Conservation (phyloP, 1,140 invertebrate genomes). For the Notospermus geniculatus region DNA sequence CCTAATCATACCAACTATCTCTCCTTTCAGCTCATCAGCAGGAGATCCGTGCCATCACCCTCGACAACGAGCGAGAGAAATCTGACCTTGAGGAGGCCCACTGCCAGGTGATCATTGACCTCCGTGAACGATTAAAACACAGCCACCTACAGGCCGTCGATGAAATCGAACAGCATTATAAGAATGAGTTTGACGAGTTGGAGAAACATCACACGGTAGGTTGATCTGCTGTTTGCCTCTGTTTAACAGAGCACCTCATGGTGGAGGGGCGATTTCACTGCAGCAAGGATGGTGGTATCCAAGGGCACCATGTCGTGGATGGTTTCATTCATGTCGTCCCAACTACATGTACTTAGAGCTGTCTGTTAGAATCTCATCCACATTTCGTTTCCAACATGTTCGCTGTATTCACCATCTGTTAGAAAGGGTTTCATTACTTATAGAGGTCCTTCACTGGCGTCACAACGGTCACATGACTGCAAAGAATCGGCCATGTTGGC, state of each 20-base stretch:
- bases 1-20: too few species aligned
- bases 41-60: too few species aligned
- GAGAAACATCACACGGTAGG: conserved; percentile 23
- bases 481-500: too few species aligned
- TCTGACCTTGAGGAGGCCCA: conserved; percentile 30
- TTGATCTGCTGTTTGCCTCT: not conserved
- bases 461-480: too few species aligned
- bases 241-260: not conserved
- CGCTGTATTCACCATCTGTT: too few species aligned
- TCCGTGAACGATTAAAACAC: conserved; percentile 26
- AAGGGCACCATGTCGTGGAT: not conserved
- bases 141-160: conserved; percentile 29
- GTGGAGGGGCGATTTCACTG: not conserved
- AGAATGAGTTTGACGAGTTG: conserved; percentile 28
- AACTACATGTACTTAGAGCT: not conserved
- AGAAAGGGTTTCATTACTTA: too few species aligned
- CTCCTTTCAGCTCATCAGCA: too few species aligned
- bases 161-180: conserved; percentile 26
- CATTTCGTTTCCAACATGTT: not conserved
- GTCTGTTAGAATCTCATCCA: not conserved
- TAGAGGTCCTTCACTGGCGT: too few species aligned
- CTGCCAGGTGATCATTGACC: conserved; percentile 28
- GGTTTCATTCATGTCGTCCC: not conserved
- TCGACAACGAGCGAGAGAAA: conserved; percentile 13
- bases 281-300: not conserved